Evolutionary conservation across 2,888 invertebrate genomes (phyloP), one percentile per base, ranked within the genome.

Genomic region (Boloria euphrosyne): DNA sequence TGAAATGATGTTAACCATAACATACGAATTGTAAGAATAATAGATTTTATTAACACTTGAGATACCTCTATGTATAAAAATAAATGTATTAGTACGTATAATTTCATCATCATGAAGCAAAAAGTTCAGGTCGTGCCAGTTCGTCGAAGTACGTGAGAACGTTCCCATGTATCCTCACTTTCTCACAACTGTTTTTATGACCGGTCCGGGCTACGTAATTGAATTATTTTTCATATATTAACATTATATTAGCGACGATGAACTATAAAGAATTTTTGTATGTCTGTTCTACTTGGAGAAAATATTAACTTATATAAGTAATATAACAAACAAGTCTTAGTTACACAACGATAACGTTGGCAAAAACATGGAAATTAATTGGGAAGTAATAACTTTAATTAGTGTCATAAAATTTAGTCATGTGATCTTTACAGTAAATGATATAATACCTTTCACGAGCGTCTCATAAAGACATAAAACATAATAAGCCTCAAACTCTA

Each of bases 161-260:
- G 71, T 86, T 88, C 89, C 81, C 89, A 89, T 84, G 67, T 62
- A 66, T 78, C 75, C 75, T 70, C 74, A 75, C 76, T 78, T 78
- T 80, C 78, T 75, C 78, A 78, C 73, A 73, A 71, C 67, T 71
- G 77, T 81, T 82, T 80, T 83, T 82, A 77, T 72, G 74, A 73
- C 69, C 75, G 79, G 73, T 74, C 73, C 78, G 78, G 69, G 67
- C 72, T 65, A 68, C 67, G 68, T 72, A 68, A 67, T 70, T 71
- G 71, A 71, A 69, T 69, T 59, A 64, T 60, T 72, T 73, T 70
- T 62, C 64, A 73, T 77, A 69, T 62, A 66, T 68, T 66, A 68
- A 66, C 64, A 64, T 46, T 49, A 50, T 52, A 62, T 38, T 43
- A 38, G 31, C 31, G 31, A 38, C 27, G 27, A 17, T 44, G n/a